Evolutionary conservation across 2,113 vertebrate genomes (phyloP).

Genomic region (Hemiscyllium ocellatum): DNA sequence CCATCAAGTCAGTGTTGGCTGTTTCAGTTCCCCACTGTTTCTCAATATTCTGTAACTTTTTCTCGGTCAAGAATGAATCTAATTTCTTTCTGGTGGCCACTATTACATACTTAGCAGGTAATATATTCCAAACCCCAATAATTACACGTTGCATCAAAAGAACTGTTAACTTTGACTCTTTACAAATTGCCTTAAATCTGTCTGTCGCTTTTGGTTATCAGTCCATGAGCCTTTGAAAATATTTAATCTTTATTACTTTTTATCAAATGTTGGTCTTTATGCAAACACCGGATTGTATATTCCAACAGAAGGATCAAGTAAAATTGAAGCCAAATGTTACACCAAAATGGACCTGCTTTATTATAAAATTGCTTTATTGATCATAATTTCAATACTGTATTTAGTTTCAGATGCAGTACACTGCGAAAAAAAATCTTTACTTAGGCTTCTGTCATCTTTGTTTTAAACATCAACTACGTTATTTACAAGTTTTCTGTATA

Average conservation of each 20-base stretch:
- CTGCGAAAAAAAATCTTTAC: constrained; percentile 16
- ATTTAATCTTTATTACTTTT: not conserved
- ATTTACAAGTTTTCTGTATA: constrained; percentile 36
- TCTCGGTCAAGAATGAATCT: not conserved
- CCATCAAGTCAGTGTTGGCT: not conserved
- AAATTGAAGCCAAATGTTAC: not conserved
- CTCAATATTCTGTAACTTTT: not conserved
- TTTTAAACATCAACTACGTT: constrained; percentile 35
- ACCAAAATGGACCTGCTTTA: not conserved
- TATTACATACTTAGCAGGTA: not conserved
- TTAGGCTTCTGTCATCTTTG: constrained; percentile 20
- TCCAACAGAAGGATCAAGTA: not conserved
- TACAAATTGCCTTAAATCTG: not conserved
- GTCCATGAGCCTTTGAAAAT: not conserved
- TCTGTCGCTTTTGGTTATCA: not conserved
- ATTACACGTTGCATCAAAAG: not conserved
- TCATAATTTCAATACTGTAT: constrained; percentile 36
- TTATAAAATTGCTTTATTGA: constrained; percentile 36
- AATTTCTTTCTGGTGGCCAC: not conserved
- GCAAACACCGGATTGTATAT: not conserved
- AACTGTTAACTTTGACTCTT: not conserved
- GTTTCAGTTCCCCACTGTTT: not conserved
- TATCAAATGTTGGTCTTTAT: not conserved
- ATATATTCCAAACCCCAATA: not conserved
- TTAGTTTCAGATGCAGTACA: constrained; percentile 35